Evolutionary conservation across 2,797 vertebrate genomes (phyloP), one percentile per base, ranked within the genome.

Genomic region (Brotula barbata): DNA sequence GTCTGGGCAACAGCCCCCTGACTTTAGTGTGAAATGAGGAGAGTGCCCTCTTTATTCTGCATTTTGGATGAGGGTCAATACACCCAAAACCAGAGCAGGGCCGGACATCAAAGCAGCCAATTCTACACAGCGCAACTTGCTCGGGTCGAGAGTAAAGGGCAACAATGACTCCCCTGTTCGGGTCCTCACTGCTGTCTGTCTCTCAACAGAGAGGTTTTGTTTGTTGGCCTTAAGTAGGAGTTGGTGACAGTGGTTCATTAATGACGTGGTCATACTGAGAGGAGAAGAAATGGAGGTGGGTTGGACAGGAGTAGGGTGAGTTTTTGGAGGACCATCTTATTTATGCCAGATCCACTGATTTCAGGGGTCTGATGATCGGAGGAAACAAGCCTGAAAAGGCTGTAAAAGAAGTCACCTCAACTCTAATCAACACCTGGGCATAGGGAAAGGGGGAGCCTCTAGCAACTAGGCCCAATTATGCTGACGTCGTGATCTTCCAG

Each of bases 401-500:
- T 3, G 34, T 10, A 36, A 36, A 36, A 11, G n/a, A n/a, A n/a
- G 34, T 12, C 13, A 36, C 8, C 74, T 83, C 55, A 72, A 51
- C 71, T 80, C 73, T 36, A 12, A 11, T 6, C 31, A 33, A 33
- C 31, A 6, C 31, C 11, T 33, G 31, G 31, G 31, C 11, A 11
- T 11, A 33, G 11, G 6, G 53, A 72, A 66, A 70, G 48, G 57
- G 71, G 64, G 71, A 71, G 7, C 25, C 60, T 80, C 80, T 85
- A 88, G 84, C 66, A 58, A 70, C 81, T 86, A 86, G 84, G 73
- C 80, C 73, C 85, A 83, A 82, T 83, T 80, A 68, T 68, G 74
- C 53, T 78, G 58, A 52, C 74, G 71, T 64, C 33, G 42, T 58
- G 37, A 72, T 58, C 52, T 70, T 33, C 17, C 23, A 68, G 33